These are phyloP conservation scores for Turritopsis rubra DNA, from an alignment of 30 jellyfish, hydroid and myxozoan species.

Conservation along the genomic window DNA sequence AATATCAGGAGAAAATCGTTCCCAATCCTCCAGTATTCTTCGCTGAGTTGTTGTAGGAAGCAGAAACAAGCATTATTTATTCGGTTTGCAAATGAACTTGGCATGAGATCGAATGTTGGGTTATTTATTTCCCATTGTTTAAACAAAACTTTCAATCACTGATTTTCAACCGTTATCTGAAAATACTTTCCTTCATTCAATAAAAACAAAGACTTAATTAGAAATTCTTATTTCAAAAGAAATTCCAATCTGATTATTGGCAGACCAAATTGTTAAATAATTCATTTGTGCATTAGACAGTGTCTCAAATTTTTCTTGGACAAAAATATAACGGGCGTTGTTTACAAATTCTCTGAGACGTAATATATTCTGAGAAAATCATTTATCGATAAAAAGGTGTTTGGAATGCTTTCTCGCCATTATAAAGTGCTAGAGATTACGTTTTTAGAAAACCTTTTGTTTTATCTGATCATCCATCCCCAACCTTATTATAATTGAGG, in stretches of 20 bases:
- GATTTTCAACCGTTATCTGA: neutral
- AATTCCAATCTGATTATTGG: neutral
- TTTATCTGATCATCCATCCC: neutral
- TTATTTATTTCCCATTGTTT: neutral
- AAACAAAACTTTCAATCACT: neutral
- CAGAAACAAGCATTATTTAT: neutral
- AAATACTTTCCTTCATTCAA: neutral
- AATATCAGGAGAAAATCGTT: neutral
- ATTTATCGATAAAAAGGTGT: neutral
- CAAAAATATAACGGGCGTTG: neutral
- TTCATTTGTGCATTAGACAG: neutral
- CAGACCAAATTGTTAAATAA: neutral
- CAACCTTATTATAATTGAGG: neutral
- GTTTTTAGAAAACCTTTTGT: neutral
- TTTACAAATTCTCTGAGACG: too few relatives aligned
- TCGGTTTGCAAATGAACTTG: neutral
- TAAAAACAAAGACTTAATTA: neutral
- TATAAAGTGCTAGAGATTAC: neutral
- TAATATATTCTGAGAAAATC: neutral
- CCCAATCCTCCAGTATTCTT: too few relatives aligned
- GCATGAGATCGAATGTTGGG: neutral
- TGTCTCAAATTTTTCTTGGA: neutral
- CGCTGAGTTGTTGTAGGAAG: too few relatives aligned
- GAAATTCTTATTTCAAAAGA: neutral
- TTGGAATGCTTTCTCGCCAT: neutral